phyloP scores from a whole-genome alignment of 2,888 invertebrate genomes.

The Drosophila infuscata region DNA sequence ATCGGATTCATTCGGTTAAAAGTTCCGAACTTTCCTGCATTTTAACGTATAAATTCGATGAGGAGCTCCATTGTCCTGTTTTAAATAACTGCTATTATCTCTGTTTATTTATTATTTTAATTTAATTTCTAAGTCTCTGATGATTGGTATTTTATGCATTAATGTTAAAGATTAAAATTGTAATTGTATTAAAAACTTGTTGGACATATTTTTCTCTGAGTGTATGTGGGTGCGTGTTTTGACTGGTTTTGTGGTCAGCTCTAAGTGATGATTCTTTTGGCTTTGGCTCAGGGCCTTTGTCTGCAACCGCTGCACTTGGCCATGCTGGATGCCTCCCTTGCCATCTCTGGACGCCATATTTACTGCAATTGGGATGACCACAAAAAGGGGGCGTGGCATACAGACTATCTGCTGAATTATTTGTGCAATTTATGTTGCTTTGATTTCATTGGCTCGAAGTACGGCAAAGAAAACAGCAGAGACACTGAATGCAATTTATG shows the following conservation, averaged over 20 bases:
- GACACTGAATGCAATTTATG: constrained; percentile 58
- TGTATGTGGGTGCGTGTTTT: constrained; percentile 15
- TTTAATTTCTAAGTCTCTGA: too few species aligned
- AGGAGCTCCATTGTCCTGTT: neutral
- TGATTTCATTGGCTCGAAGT: constrained; percentile 71
- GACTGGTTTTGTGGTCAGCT: constrained; percentile 61
- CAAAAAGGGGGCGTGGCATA: neutral
- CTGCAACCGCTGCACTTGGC: constrained; percentile 52
- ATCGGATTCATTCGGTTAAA: neutral
- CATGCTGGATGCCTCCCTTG: constrained; percentile 16
- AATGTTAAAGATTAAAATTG: neutral
- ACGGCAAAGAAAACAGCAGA: constrained; percentile 19
- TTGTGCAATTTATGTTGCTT: constrained; percentile 76
- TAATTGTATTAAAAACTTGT: neutral
- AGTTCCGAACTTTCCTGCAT: too few species aligned
- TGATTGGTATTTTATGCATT: too few species aligned
- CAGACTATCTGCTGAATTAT: constrained; percentile 64
- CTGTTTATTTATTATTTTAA: too few species aligned
- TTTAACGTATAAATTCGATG: too few species aligned
- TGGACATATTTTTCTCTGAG: neutral
- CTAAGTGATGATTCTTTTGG: constrained; percentile 77
- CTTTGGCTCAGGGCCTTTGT: constrained; percentile 37
- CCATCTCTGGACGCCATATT: constrained; percentile 28
- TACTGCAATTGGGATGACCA: constrained; percentile 26
- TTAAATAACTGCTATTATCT: too few species aligned